A percentile compares a stretch with the other conserved stretches of the same genome.
Evolutionary conservation across 2,888 invertebrate species (phyloP).

Genomic region (Nemoura dubitans): DNA sequence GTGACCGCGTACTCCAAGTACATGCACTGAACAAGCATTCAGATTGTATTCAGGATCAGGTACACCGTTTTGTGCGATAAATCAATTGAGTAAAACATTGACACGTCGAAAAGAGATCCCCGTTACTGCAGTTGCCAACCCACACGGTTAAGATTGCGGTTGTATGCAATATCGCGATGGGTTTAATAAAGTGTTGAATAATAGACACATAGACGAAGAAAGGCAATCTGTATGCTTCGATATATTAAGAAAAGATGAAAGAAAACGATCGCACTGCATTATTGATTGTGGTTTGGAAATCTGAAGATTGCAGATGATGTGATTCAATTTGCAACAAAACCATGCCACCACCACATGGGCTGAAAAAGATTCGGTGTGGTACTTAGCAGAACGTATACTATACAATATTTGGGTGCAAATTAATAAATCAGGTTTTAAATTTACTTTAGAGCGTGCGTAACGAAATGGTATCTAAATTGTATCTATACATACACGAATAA

Average conservation of each 20-base stretch:
- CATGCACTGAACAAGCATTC: no score
- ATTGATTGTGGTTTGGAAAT: background rate
- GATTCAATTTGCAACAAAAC: background rate
- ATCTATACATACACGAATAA: no score
- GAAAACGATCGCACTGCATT: background rate
- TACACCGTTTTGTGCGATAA: background rate
- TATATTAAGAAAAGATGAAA: background rate
- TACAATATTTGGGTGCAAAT: conserved; percentile 1
- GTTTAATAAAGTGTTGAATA: background rate
- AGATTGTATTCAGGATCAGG: no score
- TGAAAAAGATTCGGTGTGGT: background rate
- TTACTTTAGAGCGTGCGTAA: background rate
- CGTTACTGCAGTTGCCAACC: background rate
- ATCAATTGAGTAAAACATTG: background rate
- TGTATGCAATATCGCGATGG: background rate
- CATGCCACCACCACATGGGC: background rate
- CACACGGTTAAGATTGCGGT: background rate
- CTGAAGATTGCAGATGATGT: background rate
- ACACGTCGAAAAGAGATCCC: background rate
- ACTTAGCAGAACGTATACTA: background rate
- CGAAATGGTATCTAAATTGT: no score
- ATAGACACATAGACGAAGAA: background rate
- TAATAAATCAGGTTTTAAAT: background rate
- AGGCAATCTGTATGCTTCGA: background rate
- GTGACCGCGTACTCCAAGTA: no score